Percentiles rank a stretch among this genome's conserved stretches.
Evolutionary conservation across 2,113 vertebrate genomes (phyloP).

Genomic region (Scomber scombrus): DNA sequence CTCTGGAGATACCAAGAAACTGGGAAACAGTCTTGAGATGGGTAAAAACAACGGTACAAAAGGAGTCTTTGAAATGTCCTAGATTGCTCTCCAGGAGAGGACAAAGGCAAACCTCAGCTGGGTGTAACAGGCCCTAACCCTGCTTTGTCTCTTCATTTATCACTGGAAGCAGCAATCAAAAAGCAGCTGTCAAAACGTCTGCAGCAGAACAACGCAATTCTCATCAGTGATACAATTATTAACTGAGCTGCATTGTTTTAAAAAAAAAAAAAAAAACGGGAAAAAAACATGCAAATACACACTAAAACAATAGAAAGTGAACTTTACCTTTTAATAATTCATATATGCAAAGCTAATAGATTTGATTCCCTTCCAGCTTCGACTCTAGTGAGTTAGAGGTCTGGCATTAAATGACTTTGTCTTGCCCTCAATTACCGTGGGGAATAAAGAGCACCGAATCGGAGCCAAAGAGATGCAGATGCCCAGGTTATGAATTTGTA

Average conservation of each 20-base stretch:
- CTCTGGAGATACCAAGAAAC: conserved; percentile 10
- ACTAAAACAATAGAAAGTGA: not conserved
- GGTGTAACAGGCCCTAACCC: not conserved
- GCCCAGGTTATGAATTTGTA: conserved; percentile 67
- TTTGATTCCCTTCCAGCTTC: conserved; percentile 31
- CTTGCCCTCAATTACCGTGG: conserved; percentile 53
- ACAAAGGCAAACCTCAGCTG: not conserved
- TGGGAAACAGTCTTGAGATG: not conserved
- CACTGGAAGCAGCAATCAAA: not conserved
- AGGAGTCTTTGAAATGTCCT: conserved; percentile 13
- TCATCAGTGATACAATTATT: too few relatives aligned
- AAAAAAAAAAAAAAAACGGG: not conserved
- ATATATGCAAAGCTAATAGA: conserved; percentile 54
- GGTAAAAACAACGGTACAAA: conserved; percentile 1
- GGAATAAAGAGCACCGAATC: conserved; percentile 60
- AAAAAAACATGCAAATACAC: too few relatives aligned
- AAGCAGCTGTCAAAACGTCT: not conserved
- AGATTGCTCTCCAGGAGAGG: not conserved
- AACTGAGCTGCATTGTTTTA: not conserved
- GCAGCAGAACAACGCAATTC: not conserved
- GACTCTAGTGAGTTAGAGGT: conserved; percentile 55
- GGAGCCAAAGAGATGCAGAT: conserved; percentile 35
- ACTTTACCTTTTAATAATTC: conserved; percentile 48
- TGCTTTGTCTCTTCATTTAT: conserved; percentile 2
- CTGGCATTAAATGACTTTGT: conserved; percentile 55